Percentiles rank a stretch among this genome's conserved stretches.
Evolutionary conservation across 1,140 invertebrate genomes (phyloP).

Genomic region (Paraescarpia echinospica): DNA sequence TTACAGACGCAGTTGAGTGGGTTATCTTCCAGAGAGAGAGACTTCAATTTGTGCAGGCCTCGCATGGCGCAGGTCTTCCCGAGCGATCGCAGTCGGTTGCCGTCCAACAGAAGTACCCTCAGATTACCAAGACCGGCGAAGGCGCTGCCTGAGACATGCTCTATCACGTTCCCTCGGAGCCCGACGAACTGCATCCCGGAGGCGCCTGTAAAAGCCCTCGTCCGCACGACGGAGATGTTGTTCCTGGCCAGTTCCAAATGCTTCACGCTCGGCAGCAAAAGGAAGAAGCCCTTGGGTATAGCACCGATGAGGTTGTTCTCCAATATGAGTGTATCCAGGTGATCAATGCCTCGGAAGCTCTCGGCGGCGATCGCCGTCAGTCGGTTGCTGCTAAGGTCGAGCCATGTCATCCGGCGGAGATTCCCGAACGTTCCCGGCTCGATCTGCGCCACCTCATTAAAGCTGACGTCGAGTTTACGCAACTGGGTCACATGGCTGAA

Average conservation of each 20-base stretch:
- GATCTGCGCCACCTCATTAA: slow-evolving; percentile 10
- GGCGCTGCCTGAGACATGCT: slow-evolving; percentile 19
- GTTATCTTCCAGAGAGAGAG: slow-evolving; percentile 12
- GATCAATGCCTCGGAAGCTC: slow-evolving; percentile 19
- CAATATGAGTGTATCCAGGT: slow-evolving; percentile 4
- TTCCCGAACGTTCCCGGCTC: slow-evolving; percentile 21
- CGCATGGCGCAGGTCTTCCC: slow-evolving; percentile 18
- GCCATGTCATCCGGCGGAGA: not conserved
- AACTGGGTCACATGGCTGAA: slow-evolving; percentile 11
- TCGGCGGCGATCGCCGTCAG: slow-evolving; percentile 12
- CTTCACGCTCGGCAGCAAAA: slow-evolving; percentile 1
- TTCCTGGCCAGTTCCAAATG: slow-evolving; percentile 19
- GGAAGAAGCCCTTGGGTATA: slow-evolving; percentile 12
- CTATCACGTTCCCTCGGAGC: slow-evolving; percentile 15
- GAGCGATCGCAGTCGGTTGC: slow-evolving; percentile 17
- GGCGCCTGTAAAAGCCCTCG: slow-evolving; percentile 14
- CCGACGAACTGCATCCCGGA: slow-evolving; percentile 15
- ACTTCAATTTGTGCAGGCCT: not conserved
- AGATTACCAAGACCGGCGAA: slow-evolving; percentile 13
- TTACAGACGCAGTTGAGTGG: slow-evolving; percentile 23
- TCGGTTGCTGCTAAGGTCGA: slow-evolving; percentile 18
- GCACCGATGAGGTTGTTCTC: slow-evolving; percentile 25
- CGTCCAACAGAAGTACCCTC: slow-evolving; percentile 7
- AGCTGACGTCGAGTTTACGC: not conserved
- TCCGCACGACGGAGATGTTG: slow-evolving; percentile 13